Conservation (phyloP, 2,113 vertebrate species). For the Saimiri boliviensis region DNA sequence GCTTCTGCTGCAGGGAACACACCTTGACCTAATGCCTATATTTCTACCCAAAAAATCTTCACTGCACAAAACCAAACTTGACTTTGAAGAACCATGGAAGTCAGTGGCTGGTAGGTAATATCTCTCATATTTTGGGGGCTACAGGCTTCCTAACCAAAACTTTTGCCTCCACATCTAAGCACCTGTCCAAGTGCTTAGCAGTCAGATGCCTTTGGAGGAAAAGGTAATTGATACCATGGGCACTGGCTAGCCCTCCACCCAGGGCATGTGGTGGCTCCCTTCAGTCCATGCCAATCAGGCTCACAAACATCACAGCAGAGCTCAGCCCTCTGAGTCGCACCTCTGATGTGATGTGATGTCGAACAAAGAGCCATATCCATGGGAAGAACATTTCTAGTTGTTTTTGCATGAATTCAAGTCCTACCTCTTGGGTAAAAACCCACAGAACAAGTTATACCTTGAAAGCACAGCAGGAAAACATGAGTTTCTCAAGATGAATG, state of each 20-base stretch:
- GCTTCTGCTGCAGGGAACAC: neutral
- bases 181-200: neutral
- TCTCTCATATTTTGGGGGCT: no score
- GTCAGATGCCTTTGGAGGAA: neutral
- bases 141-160: neutral
- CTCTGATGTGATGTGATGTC: neutral
- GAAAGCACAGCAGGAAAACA: neutral
- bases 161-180: neutral
- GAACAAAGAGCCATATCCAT: neutral
- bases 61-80: neutral
- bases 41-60: no score
- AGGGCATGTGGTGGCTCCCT: no score
- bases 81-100: neutral
- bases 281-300: no score
- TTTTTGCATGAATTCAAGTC: neutral
- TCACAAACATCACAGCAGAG: neutral
- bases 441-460: neutral
- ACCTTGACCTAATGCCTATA: neutral
- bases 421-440: neutral
- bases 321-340: neutral
- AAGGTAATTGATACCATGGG: neutral
- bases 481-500: neutral
- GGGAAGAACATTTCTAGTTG: no score
- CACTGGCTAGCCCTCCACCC: neutral
- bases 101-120: fast-evolving